Percentiles rank a stretch among this genome's conserved stretches.
phyloP scores from a whole-genome alignment of 2,113 vertebrate species.

The Crypturellus undulatus region DNA sequence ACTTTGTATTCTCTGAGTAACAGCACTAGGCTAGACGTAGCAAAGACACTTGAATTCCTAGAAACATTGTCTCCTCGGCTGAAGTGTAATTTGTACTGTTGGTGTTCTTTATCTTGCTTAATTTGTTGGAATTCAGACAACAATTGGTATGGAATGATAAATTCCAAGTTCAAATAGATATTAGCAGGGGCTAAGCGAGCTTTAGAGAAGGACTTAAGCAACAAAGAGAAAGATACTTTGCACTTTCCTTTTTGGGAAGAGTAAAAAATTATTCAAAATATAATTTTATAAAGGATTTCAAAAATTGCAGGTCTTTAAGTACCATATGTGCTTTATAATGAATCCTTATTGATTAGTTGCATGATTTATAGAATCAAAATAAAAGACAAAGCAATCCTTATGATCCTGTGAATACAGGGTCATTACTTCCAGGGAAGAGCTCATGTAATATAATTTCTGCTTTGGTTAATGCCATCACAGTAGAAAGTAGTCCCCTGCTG shows the following conservation, averaged over 20 bases:
- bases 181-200: not conserved
- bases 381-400: not conserved
- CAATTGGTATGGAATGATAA: not conserved
- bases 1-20: not conserved
- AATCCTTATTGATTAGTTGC: not conserved
- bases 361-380: not conserved
- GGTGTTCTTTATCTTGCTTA: not conserved
- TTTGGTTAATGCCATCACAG: not conserved
- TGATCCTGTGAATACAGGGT: not conserved
- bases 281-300: not conserved
- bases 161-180: not conserved
- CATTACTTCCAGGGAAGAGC: not conserved
- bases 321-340: not conserved
- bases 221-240: not conserved
- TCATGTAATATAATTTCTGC: not conserved
- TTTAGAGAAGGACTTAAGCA: not conserved
- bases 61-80: not conserved
- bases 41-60: not conserved
- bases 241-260: not conserved
- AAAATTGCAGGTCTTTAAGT: not conserved
- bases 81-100: not conserved
- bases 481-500: not conserved
- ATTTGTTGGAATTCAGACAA: not conserved
- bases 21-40: not conserved
- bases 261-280: not conserved